phyloP scores from a whole-genome alignment of 2,888 invertebrate genomes.

The Euplexia lucipara region DNA sequence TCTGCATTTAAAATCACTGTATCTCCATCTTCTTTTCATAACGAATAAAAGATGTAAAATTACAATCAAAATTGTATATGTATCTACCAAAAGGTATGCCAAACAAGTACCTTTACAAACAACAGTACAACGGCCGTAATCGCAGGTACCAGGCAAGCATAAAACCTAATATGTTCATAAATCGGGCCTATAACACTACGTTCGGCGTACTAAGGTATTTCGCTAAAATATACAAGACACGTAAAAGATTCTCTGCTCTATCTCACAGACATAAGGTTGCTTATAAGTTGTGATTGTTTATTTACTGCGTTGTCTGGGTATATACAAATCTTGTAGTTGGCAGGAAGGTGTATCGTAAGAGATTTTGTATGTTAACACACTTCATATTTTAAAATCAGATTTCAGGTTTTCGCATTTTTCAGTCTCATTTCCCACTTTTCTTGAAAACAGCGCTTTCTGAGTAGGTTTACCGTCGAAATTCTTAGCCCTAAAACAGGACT shows the following conservation, averaged over 20 bases:
- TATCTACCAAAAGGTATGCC: constrained; percentile 13
- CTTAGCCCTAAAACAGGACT: neutral
- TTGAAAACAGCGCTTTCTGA: neutral
- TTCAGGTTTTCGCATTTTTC: constrained; percentile 41
- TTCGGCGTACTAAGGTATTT: constrained; percentile 54
- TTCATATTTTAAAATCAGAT: constrained; percentile 49
- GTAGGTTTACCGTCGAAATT: neutral
- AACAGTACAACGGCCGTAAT: constrained; percentile 60
- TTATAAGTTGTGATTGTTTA: constrained; percentile 18
- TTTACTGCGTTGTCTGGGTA: constrained; percentile 25
- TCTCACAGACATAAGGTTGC: constrained; percentile 14
- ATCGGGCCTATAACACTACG: constrained; percentile 68
- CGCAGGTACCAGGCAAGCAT: constrained; percentile 73
- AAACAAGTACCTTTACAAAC: constrained; percentile 41
- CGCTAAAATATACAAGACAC: constrained; percentile 30
- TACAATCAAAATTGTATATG: neutral
- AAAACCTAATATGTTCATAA: constrained; percentile 74
- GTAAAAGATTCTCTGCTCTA: constrained; percentile 36
- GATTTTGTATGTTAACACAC: constrained; percentile 38
- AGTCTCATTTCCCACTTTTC: constrained; percentile 8
- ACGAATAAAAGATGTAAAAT: neutral
- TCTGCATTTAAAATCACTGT: neutral
- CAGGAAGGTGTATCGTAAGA: constrained; percentile 26
- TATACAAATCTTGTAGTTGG: constrained; percentile 40
- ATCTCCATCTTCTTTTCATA: neutral